Base-by-base conservation (phyloP, 1,140 invertebrate genomes). In the Trichomalopsis sarcophagae region DNA sequence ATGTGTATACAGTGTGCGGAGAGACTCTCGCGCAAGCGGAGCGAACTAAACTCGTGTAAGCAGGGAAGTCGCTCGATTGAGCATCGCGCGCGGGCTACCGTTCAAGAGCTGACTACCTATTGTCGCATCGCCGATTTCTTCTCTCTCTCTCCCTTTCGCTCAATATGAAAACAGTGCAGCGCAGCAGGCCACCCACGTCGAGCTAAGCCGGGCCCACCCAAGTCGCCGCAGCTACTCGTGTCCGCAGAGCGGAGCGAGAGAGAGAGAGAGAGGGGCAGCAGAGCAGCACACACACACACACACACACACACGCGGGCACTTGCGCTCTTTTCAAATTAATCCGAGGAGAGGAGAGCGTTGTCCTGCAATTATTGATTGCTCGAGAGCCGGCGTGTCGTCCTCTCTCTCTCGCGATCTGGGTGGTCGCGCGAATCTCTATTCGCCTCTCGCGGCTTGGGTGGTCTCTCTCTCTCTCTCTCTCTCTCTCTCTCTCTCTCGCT, bases 391-490 rank as follows among this genome's bases (percentile, higher is more conserved):
- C 82, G 75, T 78, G 75, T 78, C 77, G 83, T 80, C 83, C 69
- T 50, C 23, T 14, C 14, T 13, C 17, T 10, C 86, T 73, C 86
- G 87, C 91, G 84, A 91, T 88, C 91, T 92, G 91, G 91, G 91
- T 92, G 92, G 92, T 90, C 92, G 89, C 87, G 87, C 87, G 87
- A 89, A 91, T 85, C 84, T 85, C 84, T 81, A 81, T 92, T 93
- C 92, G 91, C 91, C 91, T 93, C 91, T 93, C 91, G 91, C 92
- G 87, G 91, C 92, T 90, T 93, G 92, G 92, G 91, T 93, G 92
- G 92, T 90, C 91, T 82, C 87, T 82, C 86, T 85, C 87, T 86
- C 86, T 87, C 79, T 83, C 84, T 87, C 77, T 86, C 82, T 87
- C 79, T 83, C 84, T 86, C 82, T 87, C 79, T 83, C 84, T 87